Evolutionary conservation across 2,888 invertebrate genomes (phyloP).

Genomic region (Acleris emargana): DNA sequence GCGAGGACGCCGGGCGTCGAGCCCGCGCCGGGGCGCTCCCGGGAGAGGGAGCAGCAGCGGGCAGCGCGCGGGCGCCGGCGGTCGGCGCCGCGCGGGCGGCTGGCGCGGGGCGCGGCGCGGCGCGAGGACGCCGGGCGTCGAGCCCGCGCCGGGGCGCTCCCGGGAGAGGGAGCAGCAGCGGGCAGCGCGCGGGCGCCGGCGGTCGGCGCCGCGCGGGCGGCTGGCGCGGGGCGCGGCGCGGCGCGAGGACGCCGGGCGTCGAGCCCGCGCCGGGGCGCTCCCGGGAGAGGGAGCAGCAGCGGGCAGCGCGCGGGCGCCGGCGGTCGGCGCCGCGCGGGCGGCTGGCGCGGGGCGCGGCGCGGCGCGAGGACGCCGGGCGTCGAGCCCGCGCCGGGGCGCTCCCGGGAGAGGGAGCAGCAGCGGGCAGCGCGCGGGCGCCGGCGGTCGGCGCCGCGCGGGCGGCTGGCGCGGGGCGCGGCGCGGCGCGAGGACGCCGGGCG

Average conservation of each 20-base stretch:
- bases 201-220: not conserved
- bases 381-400: not conserved
- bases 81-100: not conserved
- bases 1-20: not conserved
- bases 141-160: not conserved
- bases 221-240: not conserved
- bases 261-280: not conserved
- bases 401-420: not conserved
- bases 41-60: not conserved
- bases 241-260: not conserved
- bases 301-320: no score
- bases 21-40: not conserved
- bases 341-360: not conserved
- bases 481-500: not conserved
- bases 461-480: not conserved
- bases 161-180: not conserved
- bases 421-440: no score
- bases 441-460: not conserved
- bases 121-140: not conserved
- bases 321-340: not conserved
- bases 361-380: not conserved
- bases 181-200: no score
- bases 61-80: no score
- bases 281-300: not conserved
- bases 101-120: not conserved